Evolutionary conservation across 2,888 invertebrate genomes (phyloP).

Genomic region (Melinaea marsaeus): DNA sequence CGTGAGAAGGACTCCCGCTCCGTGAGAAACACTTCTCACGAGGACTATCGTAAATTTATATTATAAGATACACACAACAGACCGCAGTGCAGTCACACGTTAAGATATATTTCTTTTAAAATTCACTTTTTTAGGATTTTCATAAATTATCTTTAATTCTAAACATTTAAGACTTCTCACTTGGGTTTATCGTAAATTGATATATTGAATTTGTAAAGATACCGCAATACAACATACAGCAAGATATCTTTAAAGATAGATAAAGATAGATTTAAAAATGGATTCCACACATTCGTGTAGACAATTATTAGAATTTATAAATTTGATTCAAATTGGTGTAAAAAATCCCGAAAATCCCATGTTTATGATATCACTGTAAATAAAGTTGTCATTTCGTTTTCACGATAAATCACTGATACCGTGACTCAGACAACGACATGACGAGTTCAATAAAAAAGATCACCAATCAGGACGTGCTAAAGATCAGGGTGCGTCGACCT

Average conservation of each 20-base stretch:
- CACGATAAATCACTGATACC: conserved; percentile 32
- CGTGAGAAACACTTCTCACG: conserved; percentile 58
- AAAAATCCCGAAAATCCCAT: conserved; percentile 3
- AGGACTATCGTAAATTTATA: conserved; percentile 37
- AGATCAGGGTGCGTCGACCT: conserved; percentile 74
- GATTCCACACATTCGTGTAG: no score
- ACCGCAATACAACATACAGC: neutral
- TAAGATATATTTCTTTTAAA: no score
- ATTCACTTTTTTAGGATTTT: no score
- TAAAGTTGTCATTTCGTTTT: conserved; percentile 36
- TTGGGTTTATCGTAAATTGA: conserved; percentile 36
- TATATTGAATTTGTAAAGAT: conserved; percentile 13
- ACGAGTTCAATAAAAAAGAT: conserved; percentile 64
- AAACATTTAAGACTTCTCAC: no score
- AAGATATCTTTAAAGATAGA: neutral
- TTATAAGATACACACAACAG: neutral
- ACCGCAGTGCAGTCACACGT: no score
- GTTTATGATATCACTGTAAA: conserved; percentile 22
- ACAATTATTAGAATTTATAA: no score
- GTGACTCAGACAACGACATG: conserved; percentile 44
- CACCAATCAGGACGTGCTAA: conserved; percentile 65
- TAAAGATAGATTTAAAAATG: no score
- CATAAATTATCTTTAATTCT: no score
- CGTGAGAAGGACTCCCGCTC: conserved; percentile 66
- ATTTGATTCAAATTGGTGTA: neutral